Evolutionary conservation across 2,888 invertebrate genomes (phyloP).

Genomic region (Hesperia comma): DNA sequence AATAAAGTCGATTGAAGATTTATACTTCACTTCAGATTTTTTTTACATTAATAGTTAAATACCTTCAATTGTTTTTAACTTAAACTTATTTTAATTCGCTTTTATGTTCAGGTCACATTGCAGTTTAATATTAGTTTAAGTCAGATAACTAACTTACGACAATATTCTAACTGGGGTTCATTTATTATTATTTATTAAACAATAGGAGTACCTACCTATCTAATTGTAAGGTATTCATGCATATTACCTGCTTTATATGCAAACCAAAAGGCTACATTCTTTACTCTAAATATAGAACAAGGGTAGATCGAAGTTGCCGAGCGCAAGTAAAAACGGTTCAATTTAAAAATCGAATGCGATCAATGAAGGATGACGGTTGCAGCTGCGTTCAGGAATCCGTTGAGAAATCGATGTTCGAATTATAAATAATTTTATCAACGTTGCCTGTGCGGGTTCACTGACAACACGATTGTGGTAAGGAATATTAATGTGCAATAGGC

Average conservation of each 20-base stretch:
- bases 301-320: conserved; percentile 36
- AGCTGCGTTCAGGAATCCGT: conserved; percentile 80
- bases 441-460: conserved; percentile 47
- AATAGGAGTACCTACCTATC: not conserved
- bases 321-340: conserved; percentile 48
- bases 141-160: too few species aligned
- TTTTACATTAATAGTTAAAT: too few species aligned
- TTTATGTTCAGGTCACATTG: too few species aligned
- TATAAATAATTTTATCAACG: conserved; percentile 69
- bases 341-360: conserved; percentile 69
- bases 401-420: conserved; percentile 73
- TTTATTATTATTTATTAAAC: not conserved
- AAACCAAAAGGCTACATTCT: conserved; percentile 28
- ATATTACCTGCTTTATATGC: conserved; percentile 12
- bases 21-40: too few species aligned
- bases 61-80: too few species aligned
- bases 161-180: not conserved
- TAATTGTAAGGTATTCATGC: conserved; percentile 16
- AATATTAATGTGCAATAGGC: conserved; percentile 31
- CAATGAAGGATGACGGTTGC: conserved; percentile 74
- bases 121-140: not conserved
- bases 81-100: too few species aligned
- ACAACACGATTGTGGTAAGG: conserved; percentile 44
- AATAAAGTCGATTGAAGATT: too few species aligned
- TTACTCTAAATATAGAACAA: conserved; percentile 26